phyloP scores from a whole-genome alignment of 2,113 vertebrate genomes.

The Cheirogaleus medius region DNA sequence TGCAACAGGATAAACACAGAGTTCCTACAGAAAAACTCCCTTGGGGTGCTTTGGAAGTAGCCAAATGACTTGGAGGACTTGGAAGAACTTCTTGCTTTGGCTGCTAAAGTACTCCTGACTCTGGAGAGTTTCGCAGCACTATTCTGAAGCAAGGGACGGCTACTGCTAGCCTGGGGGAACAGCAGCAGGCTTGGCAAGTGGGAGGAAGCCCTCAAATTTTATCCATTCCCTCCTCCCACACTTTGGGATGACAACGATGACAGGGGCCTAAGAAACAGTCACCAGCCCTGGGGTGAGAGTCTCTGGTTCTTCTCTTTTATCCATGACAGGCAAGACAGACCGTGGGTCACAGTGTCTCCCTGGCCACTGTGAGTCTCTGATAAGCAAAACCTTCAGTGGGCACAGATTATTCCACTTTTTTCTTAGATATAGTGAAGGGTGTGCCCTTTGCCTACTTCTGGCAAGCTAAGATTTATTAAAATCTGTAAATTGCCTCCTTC shows the following conservation, averaged over 20 bases:
- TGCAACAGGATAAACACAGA: neutral
- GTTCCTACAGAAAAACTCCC: neutral
- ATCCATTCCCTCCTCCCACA: neutral
- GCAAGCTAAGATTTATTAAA: neutral
- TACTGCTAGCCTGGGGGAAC: neutral
- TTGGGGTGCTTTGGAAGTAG: neutral
- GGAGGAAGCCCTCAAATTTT: neutral
- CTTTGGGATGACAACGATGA: rapidly evolving
- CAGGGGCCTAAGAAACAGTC: neutral
- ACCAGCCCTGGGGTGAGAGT: neutral
- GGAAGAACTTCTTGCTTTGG: neutral
- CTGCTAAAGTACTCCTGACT: neutral
- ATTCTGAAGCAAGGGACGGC: neutral
- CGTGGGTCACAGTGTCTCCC: neutral
- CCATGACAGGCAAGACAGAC: neutral
- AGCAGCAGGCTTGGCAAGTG: neutral
- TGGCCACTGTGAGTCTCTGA: neutral
- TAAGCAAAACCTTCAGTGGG: neutral
- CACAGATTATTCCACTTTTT: neutral
- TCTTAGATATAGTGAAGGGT: neutral
- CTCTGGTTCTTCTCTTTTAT: neutral
- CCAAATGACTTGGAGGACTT: neutral
- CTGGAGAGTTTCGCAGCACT: neutral
- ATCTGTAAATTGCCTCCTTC: neutral
- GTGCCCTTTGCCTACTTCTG: neutral